Evolutionary conservation across 2,888 invertebrate species (phyloP).

Genomic region (Zygogramma bicolorata): DNA sequence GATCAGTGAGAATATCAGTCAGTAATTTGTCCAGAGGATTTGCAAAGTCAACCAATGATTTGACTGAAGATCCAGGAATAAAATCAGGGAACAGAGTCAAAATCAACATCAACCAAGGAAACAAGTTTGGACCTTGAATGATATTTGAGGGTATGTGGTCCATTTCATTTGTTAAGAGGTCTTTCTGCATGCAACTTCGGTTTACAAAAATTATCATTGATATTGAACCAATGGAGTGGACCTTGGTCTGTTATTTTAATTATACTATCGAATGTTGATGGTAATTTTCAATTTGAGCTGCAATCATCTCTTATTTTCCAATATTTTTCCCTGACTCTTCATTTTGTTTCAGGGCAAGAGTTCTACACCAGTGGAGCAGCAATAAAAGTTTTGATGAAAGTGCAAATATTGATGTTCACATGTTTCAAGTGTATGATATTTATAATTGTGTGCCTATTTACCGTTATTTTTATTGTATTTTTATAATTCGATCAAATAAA

Average conservation of each 20-base stretch:
- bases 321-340: no score
- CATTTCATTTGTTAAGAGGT: no score
- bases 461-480: background rate
- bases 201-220: no score
- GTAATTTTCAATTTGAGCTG: no score
- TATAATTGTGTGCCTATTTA: background rate
- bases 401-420: background rate
- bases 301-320: no score
- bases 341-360: background rate
- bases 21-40: slow-evolving; percentile 58
- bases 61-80: slow-evolving; percentile 48
- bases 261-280: no score
- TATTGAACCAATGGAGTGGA: no score
- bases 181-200: no score
- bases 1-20: slow-evolving; percentile 64
- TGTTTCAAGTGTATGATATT: background rate
- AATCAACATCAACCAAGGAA: slow-evolving; percentile 60
- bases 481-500: background rate
- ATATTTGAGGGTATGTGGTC: slow-evolving; percentile 25
- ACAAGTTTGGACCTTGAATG: slow-evolving; percentile 32
- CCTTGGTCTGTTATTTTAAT: no score
- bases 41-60: slow-evolving; percentile 62
- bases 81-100: slow-evolving; percentile 60
- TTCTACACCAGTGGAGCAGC: background rate
- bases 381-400: background rate